Evolutionary conservation across 2,113 vertebrate genomes (phyloP), one percentile per base, ranked within the genome.

Genomic region (Oenanthe melanoleuca): DNA sequence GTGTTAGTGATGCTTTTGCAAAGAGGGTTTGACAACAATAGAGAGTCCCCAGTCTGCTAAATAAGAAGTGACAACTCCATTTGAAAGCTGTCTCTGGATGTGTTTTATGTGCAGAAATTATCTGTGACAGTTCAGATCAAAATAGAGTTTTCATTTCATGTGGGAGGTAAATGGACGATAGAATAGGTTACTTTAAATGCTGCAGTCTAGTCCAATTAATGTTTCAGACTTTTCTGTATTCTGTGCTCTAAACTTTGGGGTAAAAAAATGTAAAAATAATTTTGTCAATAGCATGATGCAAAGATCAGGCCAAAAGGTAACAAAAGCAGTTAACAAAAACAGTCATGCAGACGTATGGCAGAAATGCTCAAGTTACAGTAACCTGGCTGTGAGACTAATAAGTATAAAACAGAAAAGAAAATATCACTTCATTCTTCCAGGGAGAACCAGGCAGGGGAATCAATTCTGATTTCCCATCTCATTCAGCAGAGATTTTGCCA

Each of bases 41-140:
- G 97, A 98, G 97, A 96, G 95, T 97, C 96, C 97, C 96, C 81
- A 97, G 97, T 96, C 97, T 97, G 98, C 97, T 97, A 99, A 99
- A 99, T 98, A 98, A 98, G 98, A 99, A 98, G 98, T 98, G 99
- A 99, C 99, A 98, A 98, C 95, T 98, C 97, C 97, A 98, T 98
- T 98, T 97, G 97, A 98, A 98, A 98, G 92, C 96, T 97, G 96
- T 98, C 97, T 97, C 96, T 96, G 95, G 93, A 97, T 97, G 94
- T 97, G 97, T 97, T 97, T 97, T 98, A 97, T 98, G 94, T 97
- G 94, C 93, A 98, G 97, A 98, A 98, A 98, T 98, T 97, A 98
- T 97, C 96, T 96, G 93, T 98, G 98, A 98, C 97, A 98, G 98
- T 96, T 95, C 92, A 80, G 86, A 98, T 98, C 97, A 98, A 98